phyloP scores from a whole-genome alignment of 2,113 vertebrate species.

The Epinephelus lanceolatus region DNA sequence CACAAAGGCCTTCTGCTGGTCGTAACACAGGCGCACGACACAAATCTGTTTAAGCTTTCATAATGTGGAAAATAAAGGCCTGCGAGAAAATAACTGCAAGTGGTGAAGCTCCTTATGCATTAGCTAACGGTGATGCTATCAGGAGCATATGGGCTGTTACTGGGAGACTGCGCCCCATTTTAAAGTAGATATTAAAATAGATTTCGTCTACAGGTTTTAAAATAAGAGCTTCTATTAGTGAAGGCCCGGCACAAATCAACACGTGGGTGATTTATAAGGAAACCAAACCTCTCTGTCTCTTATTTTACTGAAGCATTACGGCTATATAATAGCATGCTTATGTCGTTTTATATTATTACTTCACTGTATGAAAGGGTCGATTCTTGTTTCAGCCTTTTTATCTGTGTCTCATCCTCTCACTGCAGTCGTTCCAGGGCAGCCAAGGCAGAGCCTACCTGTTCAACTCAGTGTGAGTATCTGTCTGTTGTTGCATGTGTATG shows the following conservation, averaged over 20 bases:
- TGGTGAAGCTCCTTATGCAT: neutral
- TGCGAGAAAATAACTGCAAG: neutral
- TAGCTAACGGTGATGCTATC: neutral
- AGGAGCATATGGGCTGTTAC: conserved; percentile 1
- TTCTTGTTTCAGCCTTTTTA: conserved; percentile 29
- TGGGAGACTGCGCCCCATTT: neutral
- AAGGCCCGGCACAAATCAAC: neutral
- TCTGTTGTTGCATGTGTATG: neutral
- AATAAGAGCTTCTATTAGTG: conserved; percentile 8
- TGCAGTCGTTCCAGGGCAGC: conserved; percentile 95
- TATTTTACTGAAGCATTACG: neutral
- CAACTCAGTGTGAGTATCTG: conserved; percentile 93
- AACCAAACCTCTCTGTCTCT: neutral
- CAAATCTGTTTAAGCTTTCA: conserved; percentile 16
- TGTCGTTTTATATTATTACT: neutral
- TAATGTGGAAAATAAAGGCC: neutral
- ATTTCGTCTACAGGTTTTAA: conserved; percentile 6
- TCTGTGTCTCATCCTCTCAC: conserved; percentile 43
- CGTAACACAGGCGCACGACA: neutral
- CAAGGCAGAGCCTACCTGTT: conserved; percentile 96
- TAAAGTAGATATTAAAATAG: conserved; percentile 2
- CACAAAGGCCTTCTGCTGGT: conserved; percentile 26
- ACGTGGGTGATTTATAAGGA: neutral
- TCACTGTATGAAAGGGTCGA: neutral
- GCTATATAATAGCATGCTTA: neutral